A percentile compares a stretch with the other conserved stretches of the same genome.
phyloP scores from a whole-genome alignment of 2,888 invertebrate species.

The Dolomedes plantarius region DNA sequence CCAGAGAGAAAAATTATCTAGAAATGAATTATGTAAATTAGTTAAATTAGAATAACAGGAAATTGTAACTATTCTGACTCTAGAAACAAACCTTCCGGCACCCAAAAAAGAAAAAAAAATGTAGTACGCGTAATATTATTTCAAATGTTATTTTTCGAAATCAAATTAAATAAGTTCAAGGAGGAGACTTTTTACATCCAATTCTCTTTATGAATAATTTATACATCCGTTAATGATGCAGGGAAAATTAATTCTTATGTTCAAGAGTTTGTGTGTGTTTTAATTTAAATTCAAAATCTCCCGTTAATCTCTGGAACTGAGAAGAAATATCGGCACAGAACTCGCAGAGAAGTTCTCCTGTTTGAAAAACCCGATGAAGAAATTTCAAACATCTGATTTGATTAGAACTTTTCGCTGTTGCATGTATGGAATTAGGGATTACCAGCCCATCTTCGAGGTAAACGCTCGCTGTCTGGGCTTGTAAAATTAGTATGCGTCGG shows the following conservation, averaged over 20 bases:
- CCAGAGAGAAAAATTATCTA: background rate
- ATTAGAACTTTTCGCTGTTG: too few species aligned
- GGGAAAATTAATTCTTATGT: background rate
- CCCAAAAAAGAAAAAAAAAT: background rate
- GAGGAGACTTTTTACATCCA: background rate
- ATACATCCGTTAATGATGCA: background rate
- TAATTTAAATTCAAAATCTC: background rate
- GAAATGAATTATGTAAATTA: constrained; percentile 8
- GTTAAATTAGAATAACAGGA: background rate
- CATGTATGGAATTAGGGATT: too few species aligned
- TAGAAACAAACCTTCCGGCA: background rate
- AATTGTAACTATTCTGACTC: background rate
- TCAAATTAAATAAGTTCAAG: background rate
- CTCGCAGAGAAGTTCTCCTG: background rate
- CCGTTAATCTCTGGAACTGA: background rate
- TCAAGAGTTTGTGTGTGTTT: background rate
- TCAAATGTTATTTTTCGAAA: constrained; percentile 2
- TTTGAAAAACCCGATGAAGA: too few species aligned
- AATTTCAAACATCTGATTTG: too few species aligned
- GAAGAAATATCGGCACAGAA: background rate
- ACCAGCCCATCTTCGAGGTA: too few species aligned
- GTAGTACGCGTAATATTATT: background rate
- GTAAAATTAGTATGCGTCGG: too few species aligned
- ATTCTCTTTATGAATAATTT: constrained; percentile 6
- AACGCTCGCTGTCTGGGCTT: too few species aligned